A percentile compares a stretch with the other conserved stretches of the same genome.
Evolutionary conservation across 2,113 vertebrate genomes (phyloP).

Genomic region (Chaetorhynchus papuensis): DNA sequence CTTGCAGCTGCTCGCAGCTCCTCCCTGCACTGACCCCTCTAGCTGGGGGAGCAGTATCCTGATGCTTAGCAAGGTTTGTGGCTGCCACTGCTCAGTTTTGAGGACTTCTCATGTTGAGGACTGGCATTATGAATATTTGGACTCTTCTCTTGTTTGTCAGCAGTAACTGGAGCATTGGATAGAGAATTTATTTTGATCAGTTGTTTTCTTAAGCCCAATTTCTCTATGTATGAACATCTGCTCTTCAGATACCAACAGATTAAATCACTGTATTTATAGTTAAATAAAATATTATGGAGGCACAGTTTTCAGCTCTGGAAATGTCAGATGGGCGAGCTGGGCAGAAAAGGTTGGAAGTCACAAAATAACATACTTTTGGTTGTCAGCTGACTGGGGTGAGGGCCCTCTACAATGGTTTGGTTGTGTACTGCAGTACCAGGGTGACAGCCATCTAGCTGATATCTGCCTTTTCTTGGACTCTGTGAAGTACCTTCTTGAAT

Average conservation of each 20-base stretch:
- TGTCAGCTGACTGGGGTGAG: neutral
- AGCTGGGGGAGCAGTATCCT: neutral
- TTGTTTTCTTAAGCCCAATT: neutral
- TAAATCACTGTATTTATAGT: neutral
- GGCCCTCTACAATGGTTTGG: neutral
- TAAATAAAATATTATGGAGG: neutral
- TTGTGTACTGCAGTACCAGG: neutral
- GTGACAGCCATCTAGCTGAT: neutral
- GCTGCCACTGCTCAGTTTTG: neutral
- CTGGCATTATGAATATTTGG: neutral
- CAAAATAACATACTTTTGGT: neutral
- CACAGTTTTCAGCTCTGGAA: neutral
- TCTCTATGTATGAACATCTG: neutral
- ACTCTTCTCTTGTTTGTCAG: neutral
- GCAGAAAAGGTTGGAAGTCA: neutral
- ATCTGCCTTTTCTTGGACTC: neutral
- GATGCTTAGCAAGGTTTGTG: neutral
- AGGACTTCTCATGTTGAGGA: neutral
- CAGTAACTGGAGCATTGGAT: neutral
- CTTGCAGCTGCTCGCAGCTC: neutral
- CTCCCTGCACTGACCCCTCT: neutral
- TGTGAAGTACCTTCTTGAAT: neutral
- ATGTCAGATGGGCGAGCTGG: neutral
- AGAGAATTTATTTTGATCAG: neutral
- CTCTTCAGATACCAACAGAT: neutral